Evolutionary conservation across 2,888 invertebrate genomes (phyloP).

Genomic region (Galeruca laticollis): DNA sequence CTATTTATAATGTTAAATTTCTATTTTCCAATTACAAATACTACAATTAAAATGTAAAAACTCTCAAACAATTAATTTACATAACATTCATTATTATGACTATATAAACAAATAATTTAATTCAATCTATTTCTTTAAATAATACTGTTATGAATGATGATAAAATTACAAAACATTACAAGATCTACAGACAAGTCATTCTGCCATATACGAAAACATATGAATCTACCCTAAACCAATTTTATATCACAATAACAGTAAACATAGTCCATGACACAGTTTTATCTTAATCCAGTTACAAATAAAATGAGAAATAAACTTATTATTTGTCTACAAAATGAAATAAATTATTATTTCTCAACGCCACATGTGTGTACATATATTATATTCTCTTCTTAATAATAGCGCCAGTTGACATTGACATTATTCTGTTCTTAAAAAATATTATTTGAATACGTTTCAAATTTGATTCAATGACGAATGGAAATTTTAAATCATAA

Average conservation of each 20-base stretch:
- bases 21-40: too few relatives aligned
- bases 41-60: too few relatives aligned
- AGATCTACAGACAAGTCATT: too few relatives aligned
- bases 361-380: neutral
- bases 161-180: too few relatives aligned
- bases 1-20: too few relatives aligned
- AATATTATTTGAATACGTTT: neutral
- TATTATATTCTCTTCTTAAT: neutral
- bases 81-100: too few relatives aligned
- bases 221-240: neutral
- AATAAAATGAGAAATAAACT: conserved; percentile 8
- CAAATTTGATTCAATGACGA: neutral
- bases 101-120: too few relatives aligned
- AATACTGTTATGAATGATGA: too few relatives aligned
- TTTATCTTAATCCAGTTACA: neutral
- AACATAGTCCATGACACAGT: conserved; percentile 12
- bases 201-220: too few relatives aligned
- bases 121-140: too few relatives aligned
- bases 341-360: too few relatives aligned
- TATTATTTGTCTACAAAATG: conserved; percentile 2
- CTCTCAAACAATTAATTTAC: too few relatives aligned
- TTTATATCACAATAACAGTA: conserved; percentile 2
- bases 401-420: neutral
- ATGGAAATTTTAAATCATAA: neutral
- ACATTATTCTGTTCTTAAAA: neutral